Percentiles rank a stretch among this genome's conserved stretches.
phyloP scores from a whole-genome alignment of 2,113 vertebrate genomes.

The Notarius lentiginosus region DNA sequence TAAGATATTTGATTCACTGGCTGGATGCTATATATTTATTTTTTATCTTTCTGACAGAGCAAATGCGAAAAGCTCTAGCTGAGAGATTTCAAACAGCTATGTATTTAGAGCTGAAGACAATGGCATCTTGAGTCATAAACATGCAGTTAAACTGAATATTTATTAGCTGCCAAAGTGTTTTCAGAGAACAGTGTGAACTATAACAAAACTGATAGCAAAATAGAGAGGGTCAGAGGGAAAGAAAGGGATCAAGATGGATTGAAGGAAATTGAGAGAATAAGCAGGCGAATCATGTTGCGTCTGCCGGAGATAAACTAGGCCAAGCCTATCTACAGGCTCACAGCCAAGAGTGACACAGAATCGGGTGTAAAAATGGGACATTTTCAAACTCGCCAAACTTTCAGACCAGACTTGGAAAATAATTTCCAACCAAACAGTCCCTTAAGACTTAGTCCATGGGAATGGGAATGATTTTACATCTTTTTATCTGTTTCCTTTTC shows the following conservation, averaged over 20 bases:
- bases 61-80: conserved; percentile 5
- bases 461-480: background rate
- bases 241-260: background rate
- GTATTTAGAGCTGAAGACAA: conserved; percentile 13
- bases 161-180: conserved; percentile 30
- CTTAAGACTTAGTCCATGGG: background rate
- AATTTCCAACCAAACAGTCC: background rate
- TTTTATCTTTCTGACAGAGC: background rate
- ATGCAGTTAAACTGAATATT: conserved; percentile 22
- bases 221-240: background rate
- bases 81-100: conserved; percentile 11
- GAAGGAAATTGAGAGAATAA: background rate
- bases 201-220: background rate
- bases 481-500: background rate
- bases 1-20: background rate
- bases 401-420: background rate
- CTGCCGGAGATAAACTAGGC: conserved; percentile 27
- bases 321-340: conserved; percentile 12
- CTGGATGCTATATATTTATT: background rate
- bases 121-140: conserved; percentile 1
- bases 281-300: background rate
- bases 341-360: conserved; percentile 5
- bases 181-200: background rate
- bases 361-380: conserved; percentile 3
- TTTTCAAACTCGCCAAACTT: background rate